Base-by-base conservation (phyloP, 2,888 invertebrate species). In the Andrena hattorfiana region DNA sequence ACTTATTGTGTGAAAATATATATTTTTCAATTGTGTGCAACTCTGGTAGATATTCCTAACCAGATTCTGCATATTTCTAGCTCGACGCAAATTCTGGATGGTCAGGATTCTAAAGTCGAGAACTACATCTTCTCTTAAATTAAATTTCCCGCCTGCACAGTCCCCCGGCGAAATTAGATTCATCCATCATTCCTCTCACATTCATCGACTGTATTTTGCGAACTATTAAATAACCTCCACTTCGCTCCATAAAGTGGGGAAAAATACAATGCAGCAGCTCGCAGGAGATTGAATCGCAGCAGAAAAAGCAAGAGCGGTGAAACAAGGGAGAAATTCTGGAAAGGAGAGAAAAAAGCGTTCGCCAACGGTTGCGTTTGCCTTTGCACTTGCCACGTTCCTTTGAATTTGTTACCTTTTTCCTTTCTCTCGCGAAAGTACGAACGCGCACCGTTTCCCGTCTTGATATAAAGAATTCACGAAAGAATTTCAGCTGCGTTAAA, bases 401-500 rank as follows among this genome's bases (percentile, higher is more conserved):
- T 70, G 70, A 70, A 60, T 70, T 60, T 60, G 42, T n/a, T 60
- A n/a, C 48, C 26, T 48, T 60, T 42, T 30, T 30, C 28, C 35
- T 59, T 35, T 10, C 23, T 4, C 13, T 59, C 59, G n/a, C 28
- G 42, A 28, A 13, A 48, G 28, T 2, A 60, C 28, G 59, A 26
- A 42, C 20, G 54, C 20, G 60, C 48, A 26, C 42, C 56, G 42
- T 59, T 59, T 42, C 20, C 56, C 28, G 28, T 70, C 48, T 60
- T 70, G 60, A 60, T 48, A 60, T 48, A 70, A 56, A 59, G 59
- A 56, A 28, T 70, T 70, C 48, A 30, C 28, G 56, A 70, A 35
- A 60, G 30, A 35, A 42, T 70, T 60, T 13, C 28, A 28, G 42
- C 59, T 35, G 60, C 30, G 60, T 70, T 60, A 60, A 70, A 70